A percentile compares a stretch with the other conserved stretches of the same genome.
Conservation (phyloP, 2,888 invertebrate species). For the Chaitophorus viminalis region DNA sequence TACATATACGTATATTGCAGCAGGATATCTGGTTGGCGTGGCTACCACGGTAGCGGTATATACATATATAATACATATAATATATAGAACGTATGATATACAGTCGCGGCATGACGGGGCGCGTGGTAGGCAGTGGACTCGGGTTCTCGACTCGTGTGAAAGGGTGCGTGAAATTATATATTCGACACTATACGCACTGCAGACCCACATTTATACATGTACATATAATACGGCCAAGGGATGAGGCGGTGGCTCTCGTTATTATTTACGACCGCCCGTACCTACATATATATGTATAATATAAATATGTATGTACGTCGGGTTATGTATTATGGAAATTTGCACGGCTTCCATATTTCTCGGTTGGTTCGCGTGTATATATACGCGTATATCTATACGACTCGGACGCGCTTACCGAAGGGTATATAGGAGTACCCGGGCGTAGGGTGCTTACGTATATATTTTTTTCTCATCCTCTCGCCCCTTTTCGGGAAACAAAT, state of each 20-base stretch:
- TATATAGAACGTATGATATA: neutral
- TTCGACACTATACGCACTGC: neutral
- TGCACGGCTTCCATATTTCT: constrained; percentile 12
- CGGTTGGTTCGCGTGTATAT: neutral
- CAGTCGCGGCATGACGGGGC: neutral
- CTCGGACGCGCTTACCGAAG: too few relatives aligned
- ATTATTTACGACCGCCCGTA: constrained; percentile 31
- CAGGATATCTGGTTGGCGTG: too few relatives aligned
- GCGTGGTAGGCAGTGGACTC: neutral
- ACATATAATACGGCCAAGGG: neutral
- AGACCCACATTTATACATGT: neutral
- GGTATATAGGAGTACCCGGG: too few relatives aligned
- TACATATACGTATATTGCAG: neutral
- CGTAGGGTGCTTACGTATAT: neutral
- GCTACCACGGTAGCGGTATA: too few relatives aligned
- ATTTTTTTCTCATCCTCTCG: neutral
- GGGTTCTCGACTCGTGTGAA: constrained; percentile 47
- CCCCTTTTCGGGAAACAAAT: constrained; percentile 35
- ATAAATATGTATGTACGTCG: neutral
- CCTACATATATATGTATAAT: neutral
- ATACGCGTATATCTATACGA: neutral
- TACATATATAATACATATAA: too few relatives aligned
- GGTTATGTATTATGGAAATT: constrained; percentile 45
- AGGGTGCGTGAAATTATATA: constrained; percentile 58
- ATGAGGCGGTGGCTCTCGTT: neutral